Percentiles rank a stretch among this genome's conserved stretches.
Evolutionary conservation across 2,113 vertebrate species (phyloP).

Genomic region (Murina feae): DNA sequence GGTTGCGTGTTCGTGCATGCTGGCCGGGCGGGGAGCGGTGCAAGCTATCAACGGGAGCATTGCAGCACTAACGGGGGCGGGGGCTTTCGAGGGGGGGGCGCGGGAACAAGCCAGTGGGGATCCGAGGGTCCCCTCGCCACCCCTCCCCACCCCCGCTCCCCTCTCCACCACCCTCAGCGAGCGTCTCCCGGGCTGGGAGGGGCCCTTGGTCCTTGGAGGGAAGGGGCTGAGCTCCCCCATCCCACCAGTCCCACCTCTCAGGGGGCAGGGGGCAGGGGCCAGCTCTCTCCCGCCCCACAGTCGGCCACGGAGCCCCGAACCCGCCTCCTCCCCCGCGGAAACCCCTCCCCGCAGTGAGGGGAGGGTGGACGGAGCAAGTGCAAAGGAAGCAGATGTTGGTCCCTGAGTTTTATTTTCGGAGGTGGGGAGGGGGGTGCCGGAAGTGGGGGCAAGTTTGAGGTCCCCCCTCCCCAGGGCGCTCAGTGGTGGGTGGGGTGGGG

Average conservation of each 20-base stretch:
- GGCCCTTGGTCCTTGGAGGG: neutral
- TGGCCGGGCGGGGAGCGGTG: conserved; percentile 84
- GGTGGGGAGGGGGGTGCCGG: conserved; percentile 60
- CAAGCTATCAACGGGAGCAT: conserved; percentile 94
- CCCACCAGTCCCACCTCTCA: neutral
- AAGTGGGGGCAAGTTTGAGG: conserved; percentile 43
- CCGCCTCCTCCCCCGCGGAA: conserved; percentile 5
- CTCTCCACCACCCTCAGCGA: neutral
- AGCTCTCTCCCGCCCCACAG: conserved; percentile 23
- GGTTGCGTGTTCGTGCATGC: conserved; percentile 81
- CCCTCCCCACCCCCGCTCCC: neutral
- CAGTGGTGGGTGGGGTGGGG: neutral
- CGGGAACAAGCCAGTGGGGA: conserved; percentile 76
- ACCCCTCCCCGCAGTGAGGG: neutral
- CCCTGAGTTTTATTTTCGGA: conserved; percentile 85
- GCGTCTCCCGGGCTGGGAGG: neutral
- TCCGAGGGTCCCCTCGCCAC: neutral
- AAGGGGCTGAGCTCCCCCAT: neutral
- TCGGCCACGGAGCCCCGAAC: neutral
- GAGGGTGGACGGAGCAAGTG: conserved; percentile 77
- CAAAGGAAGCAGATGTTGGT: conserved; percentile 86
- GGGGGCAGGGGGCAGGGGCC: neutral
- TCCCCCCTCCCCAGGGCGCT: conserved; percentile 37
- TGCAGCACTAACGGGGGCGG: conserved; percentile 86
- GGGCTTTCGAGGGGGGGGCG: conserved; percentile 57